Evolutionary conservation across 2,113 vertebrate species (phyloP).

Genomic region (Anolis carolinensis): DNA sequence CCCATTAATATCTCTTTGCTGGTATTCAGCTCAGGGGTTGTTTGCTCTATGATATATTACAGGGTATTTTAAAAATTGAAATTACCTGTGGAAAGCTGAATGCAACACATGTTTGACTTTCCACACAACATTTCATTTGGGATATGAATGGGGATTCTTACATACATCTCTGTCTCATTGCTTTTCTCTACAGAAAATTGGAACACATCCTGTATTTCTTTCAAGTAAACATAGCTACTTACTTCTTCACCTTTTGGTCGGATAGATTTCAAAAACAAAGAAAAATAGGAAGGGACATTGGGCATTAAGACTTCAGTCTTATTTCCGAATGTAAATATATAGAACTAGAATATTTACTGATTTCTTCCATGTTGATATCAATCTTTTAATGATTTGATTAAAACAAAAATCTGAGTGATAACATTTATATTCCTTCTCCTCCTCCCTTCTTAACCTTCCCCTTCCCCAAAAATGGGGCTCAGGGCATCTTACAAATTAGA

Average conservation of each 20-base stretch:
- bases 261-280: not conserved
- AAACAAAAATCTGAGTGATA: too few species aligned
- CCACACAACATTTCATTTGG: not conserved
- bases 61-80: conserved; percentile 46
- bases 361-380: too few species aligned
- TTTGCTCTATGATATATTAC: conserved; percentile 30
- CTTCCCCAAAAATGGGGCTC: too few species aligned
- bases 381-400: too few species aligned
- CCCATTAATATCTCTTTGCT: conserved; percentile 57
- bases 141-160: not conserved
- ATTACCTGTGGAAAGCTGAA: conserved; percentile 21
- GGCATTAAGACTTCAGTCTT: not conserved
- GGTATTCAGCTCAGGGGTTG: conserved; percentile 37
- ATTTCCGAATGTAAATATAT: not conserved
- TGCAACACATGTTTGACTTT: conserved; percentile 6
- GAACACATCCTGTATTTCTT: too few species aligned
- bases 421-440: too few species aligned
- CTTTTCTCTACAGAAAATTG: not conserved
- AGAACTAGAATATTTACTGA: too few species aligned
- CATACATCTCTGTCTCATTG: not conserved
- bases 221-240: not conserved
- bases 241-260: not conserved
- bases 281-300: not conserved
- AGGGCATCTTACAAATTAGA: too few species aligned
- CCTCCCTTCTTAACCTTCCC: too few species aligned